Conservation (phyloP, 2,888 invertebrate species). For the Dichetophora obliterata region DNA sequence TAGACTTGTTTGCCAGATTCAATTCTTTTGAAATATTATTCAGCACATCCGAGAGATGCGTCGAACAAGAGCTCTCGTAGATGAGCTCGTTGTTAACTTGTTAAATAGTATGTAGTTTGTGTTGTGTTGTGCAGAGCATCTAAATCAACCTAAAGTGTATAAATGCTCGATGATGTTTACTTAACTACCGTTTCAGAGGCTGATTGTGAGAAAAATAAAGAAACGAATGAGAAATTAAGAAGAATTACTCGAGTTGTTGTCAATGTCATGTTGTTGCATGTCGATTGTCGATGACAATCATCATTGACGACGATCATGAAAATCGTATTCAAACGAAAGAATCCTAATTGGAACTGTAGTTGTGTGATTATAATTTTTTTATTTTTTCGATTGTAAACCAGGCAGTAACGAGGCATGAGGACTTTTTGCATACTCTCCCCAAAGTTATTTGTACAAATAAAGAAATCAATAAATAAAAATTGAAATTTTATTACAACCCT, state of each 20-base stretch:
- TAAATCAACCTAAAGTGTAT: slow-evolving; percentile 17
- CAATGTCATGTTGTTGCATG: not conserved
- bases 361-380: too few relatives aligned
- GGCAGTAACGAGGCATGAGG: not conserved
- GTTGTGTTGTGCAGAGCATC: slow-evolving; percentile 17
- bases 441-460: not conserved
- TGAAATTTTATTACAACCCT: not conserved
- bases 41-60: slow-evolving; percentile 20
- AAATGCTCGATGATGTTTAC: slow-evolving; percentile 32
- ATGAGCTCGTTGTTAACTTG: not conserved
- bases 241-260: slow-evolving; percentile 7
- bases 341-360: slow-evolving; percentile 4
- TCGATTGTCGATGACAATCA: slow-evolving; percentile 13
- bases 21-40: slow-evolving; percentile 24
- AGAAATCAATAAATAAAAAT: slow-evolving; percentile 15
- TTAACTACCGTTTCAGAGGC: slow-evolving; percentile 34
- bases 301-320: not conserved
- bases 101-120: not conserved
- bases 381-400: not conserved
- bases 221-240: slow-evolving; percentile 24
- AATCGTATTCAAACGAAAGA: not conserved
- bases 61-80: slow-evolving; percentile 2
- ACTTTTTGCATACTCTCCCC: not conserved
- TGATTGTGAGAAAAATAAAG: slow-evolving; percentile 29
- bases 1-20: slow-evolving; percentile 19